Evolutionary conservation across 2,113 vertebrate species (phyloP).

Genomic region (Amazona vittata): DNA sequence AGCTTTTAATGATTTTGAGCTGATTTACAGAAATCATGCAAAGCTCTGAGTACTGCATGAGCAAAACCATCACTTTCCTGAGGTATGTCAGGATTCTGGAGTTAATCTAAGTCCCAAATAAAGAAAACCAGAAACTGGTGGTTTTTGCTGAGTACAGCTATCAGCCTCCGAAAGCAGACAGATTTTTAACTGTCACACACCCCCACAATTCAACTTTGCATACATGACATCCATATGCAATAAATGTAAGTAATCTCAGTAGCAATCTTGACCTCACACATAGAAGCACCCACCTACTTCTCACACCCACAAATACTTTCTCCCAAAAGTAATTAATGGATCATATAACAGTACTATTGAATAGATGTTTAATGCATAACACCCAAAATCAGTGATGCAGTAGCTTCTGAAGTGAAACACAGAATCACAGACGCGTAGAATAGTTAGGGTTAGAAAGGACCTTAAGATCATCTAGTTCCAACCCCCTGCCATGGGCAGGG

Average conservation of each 20-base stretch:
- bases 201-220: slow-evolving; percentile 39
- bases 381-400: not conserved
- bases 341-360: not conserved
- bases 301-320: slow-evolving; percentile 63
- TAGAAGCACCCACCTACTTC: slow-evolving; percentile 61
- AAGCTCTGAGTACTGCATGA: not conserved
- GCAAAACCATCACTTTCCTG: not conserved
- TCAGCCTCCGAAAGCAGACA: slow-evolving; percentile 33
- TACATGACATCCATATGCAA: slow-evolving; percentile 24
- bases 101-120: not conserved
- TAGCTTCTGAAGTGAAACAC: not conserved
- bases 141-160: not conserved
- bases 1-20: not conserved
- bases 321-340: slow-evolving; percentile 28
- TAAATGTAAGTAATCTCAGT: slow-evolving; percentile 32
- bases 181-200: slow-evolving; percentile 61
- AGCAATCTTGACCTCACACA: slow-evolving; percentile 53
- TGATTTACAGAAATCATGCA: not conserved
- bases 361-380: not conserved
- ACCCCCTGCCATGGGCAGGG: too few species aligned
- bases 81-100: not conserved
- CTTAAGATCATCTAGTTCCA: too few species aligned
- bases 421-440: too few species aligned
- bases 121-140: not conserved
- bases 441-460: too few species aligned